Conservation (phyloP, 2,888 invertebrate species). For the Ormia ochracea region DNA sequence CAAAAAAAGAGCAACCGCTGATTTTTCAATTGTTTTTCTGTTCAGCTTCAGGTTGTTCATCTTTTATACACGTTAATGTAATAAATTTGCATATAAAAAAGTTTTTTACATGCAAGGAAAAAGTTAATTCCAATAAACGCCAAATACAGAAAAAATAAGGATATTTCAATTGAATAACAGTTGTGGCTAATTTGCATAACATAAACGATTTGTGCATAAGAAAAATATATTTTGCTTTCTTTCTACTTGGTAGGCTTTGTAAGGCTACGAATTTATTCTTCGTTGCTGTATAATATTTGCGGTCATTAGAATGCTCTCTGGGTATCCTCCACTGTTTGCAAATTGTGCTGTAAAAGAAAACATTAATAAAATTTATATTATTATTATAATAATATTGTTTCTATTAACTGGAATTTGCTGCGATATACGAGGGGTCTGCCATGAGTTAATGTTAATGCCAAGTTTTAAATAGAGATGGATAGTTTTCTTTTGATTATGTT, state of each 20-base stretch:
- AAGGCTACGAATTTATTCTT: too few relatives aligned
- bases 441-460: background rate
- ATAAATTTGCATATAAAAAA: background rate
- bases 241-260: too few relatives aligned
- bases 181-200: too few relatives aligned
- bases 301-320: background rate
- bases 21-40: background rate
- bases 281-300: too few relatives aligned
- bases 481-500: background rate
- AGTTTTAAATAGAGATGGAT: background rate
- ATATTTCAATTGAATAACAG: background rate
- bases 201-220: too few relatives aligned
- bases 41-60: background rate
- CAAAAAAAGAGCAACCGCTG: background rate
- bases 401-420: background rate
- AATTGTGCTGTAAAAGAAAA: background rate
- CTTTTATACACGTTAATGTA: background rate
- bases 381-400: background rate
- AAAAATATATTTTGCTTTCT: background rate
- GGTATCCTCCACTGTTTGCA: background rate
- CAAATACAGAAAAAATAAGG: background rate
- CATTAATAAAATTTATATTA: background rate
- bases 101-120: background rate
- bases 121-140: conserved; percentile 5
- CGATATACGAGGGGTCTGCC: background rate